Conservation (phyloP, 2,888 invertebrate species). For the Acleris cristana region DNA sequence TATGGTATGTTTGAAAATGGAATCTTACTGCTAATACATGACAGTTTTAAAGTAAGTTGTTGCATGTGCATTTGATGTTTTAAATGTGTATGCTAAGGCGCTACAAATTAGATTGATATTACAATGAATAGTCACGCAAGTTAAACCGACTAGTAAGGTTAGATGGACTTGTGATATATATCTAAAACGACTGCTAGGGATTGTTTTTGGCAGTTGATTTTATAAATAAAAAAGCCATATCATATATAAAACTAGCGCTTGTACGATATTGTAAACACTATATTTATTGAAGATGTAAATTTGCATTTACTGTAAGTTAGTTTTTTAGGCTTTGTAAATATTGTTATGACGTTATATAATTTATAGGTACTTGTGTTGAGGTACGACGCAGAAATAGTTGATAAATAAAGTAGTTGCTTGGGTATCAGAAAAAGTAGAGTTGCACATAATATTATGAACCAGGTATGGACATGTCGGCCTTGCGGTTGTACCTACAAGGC, state of each 20-base stretch:
- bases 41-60: conserved; percentile 18
- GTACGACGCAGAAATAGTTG: conserved; percentile 68
- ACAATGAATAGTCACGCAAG: conserved; percentile 34
- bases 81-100: conserved; percentile 29
- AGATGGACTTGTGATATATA: conserved; percentile 41
- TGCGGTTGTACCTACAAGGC: conserved; percentile 58
- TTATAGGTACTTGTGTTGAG: conserved; percentile 78
- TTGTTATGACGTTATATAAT: conserved; percentile 84
- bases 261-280: conserved; percentile 81
- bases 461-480: conserved; percentile 63
- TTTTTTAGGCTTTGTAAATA: conserved; percentile 82
- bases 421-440: conserved; percentile 68
- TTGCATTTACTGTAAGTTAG: conserved; percentile 82
- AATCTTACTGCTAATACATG: conserved; percentile 18
- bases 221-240: conserved; percentile 77
- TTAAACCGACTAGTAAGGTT: conserved; percentile 38
- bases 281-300: conserved; percentile 82
- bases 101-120: conserved; percentile 27
- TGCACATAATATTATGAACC: conserved; percentile 66
- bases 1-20: conserved; percentile 9
- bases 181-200: conserved; percentile 65
- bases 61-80: conserved; percentile 29
- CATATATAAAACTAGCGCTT: conserved; percentile 80
- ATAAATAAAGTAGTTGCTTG: conserved; percentile 75
- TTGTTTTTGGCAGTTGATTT: conserved; percentile 71